Base-by-base conservation (phyloP, 1,140 invertebrate species). In the Philaenus spumarius region DNA sequence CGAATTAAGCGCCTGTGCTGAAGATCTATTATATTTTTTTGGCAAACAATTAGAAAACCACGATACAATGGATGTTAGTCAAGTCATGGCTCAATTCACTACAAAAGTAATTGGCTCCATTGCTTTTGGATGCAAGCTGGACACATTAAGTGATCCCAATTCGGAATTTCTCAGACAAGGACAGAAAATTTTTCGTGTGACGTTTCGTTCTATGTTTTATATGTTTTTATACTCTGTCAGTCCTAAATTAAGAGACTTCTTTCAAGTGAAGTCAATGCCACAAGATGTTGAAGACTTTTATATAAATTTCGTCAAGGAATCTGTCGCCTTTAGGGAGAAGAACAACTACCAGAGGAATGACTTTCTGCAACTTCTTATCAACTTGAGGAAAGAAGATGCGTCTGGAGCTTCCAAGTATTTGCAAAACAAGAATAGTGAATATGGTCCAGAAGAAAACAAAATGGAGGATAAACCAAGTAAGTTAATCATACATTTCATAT, bases 51-150 rank as follows among this genome's bases (percentile, higher is more conserved):
- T 12, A 15, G n/a, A 34, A 15, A 42, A 51, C 20, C 23, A 42
- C n/a, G 14, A 40, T 3, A 14, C 56, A 19, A 50, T 74, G 6
- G 73, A 78, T 47, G 67, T 76, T 0, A 74, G 71, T 62, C 68
- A 72, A 20, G 59, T 77, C 1, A 66, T 77, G 22, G 68, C 74
- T 0, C 72, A 74, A 63, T 80, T 76, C 50, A 77, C 75, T 2
- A 80, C 79, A n/a, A 79, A 82, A 62, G 75, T 80, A 2, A 81
- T 82, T 7, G 75, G 74, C 15, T 74, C 73, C 0, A 79, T 76
- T 61, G 78, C 76, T 14, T 82, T 82, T 64, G 81, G 81, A 11
- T 66, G 81, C 3, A 72, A 80, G 46, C 75, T 75, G 15, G 74
- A 80, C 58, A 76, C 74, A 4, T 69, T 82, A 60, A 67, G 63